These are phyloP conservation scores for Mya arenaria DNA, from an alignment of 1,140 invertebrate genomes.

Conservation along the genomic window DNA sequence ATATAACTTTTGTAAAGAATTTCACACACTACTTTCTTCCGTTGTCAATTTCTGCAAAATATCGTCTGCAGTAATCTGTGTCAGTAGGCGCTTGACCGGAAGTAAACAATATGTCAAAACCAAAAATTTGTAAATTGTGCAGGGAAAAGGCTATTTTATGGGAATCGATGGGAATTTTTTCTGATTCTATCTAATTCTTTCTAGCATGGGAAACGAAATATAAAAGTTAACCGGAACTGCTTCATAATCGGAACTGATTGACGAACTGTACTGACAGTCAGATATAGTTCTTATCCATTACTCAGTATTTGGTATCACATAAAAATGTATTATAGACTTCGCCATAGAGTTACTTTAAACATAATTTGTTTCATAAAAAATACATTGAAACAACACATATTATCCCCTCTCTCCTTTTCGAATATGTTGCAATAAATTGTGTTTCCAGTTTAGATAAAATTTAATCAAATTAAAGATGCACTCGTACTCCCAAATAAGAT, in stretches of 20 bases:
- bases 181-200: not conserved
- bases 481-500: no score
- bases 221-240: not conserved
- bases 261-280: constrained; percentile 36
- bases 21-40: not conserved
- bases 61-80: not conserved
- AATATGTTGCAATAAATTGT: no score
- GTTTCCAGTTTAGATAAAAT: no score
- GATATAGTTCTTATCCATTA: no score
- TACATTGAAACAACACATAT: no score
- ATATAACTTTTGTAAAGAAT: no score
- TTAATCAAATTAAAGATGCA: no score
- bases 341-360: no score
- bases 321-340: no score
- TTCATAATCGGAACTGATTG: constrained; percentile 22
- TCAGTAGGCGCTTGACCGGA: not conserved
- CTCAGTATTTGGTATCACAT: no score
- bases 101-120: not conserved
- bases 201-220: not conserved
- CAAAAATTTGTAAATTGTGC: not conserved
- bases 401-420: no score
- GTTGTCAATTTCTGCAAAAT: not conserved
- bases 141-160: not conserved
- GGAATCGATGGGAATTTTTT: not conserved
- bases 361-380: no score